phyloP scores from a whole-genome alignment of 2,888 invertebrate genomes.

The Octodonta nipae region DNA sequence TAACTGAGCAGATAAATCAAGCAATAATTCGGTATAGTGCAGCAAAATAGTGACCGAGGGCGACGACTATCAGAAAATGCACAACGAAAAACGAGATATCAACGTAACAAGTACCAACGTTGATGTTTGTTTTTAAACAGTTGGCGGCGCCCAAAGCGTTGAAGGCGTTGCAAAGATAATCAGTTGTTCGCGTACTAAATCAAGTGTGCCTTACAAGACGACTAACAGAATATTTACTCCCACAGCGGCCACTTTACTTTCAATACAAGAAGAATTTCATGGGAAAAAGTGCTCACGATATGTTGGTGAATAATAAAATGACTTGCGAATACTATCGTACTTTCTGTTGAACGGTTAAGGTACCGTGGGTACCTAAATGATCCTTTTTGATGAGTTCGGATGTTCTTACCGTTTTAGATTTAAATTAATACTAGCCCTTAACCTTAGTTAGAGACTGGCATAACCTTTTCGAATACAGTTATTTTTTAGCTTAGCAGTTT shows the following conservation, averaged over 20 bases:
- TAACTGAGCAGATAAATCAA: constrained; percentile 31
- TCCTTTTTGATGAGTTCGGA: no score
- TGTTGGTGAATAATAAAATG: no score
- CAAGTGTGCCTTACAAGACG: constrained; percentile 16
- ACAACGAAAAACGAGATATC: constrained; percentile 34
- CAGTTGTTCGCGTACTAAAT: constrained; percentile 34
- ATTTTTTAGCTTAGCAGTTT: no score
- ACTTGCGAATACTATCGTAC: no score
- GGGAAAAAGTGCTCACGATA: no score
- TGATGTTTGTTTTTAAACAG: constrained; percentile 35
- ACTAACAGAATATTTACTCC: not conserved
- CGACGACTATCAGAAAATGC: constrained; percentile 16
- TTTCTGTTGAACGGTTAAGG: no score
- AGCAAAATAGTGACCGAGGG: constrained; percentile 28
- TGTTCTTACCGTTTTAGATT: no score
- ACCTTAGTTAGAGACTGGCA: no score
- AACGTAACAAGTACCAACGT: constrained; percentile 36
- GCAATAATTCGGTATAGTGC: constrained; percentile 25
- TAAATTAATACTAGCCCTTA: no score
- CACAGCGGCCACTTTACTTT: not conserved
- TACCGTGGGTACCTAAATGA: no score
- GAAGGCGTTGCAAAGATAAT: constrained; percentile 36
- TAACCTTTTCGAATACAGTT: no score
- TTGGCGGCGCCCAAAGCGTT: constrained; percentile 34
- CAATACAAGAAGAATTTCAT: no score